phyloP scores from a whole-genome alignment of 2,797 vertebrate species.

The Simalia tracyae region DNA sequence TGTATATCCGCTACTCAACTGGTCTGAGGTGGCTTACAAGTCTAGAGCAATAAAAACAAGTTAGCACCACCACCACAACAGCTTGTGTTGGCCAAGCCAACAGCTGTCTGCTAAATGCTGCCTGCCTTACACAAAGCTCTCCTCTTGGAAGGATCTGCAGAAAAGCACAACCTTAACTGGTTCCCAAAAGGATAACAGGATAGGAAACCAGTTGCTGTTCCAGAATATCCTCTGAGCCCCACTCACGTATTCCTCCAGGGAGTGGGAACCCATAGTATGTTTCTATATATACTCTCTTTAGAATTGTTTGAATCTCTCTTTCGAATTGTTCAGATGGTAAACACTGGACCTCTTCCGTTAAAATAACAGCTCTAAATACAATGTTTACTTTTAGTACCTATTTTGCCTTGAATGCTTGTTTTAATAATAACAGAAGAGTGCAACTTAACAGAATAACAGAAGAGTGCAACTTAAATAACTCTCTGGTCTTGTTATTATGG shows the following conservation, averaged over 20 bases:
- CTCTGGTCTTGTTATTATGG: neutral
- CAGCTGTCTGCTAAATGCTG: too few species aligned
- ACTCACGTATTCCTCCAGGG: neutral
- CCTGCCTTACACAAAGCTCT: too few species aligned
- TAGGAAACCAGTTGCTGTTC: neutral
- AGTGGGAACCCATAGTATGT: neutral
- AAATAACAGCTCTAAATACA: neutral
- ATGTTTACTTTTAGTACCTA: neutral
- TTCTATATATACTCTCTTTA: neutral
- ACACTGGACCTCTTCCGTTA: neutral
- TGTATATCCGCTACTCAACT: too few species aligned
- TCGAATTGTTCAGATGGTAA: neutral
- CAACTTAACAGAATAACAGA: neutral
- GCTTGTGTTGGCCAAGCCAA: too few species aligned
- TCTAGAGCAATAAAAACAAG: too few species aligned
- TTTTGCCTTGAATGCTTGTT: neutral
- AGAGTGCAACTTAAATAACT: neutral
- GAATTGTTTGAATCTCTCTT: neutral
- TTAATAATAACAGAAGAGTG: neutral
- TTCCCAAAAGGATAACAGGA: neutral
- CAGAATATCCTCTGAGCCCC: neutral
- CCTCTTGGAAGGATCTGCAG: too few species aligned
- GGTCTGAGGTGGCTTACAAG: too few species aligned
- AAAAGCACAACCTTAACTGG: too few species aligned
- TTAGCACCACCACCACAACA: too few species aligned